A percentile compares a stretch with the other conserved stretches of the same genome.
These are phyloP conservation scores for Peribatodes rhomboidaria DNA, from an alignment of 2,888 invertebrate species.

Conservation along the genomic window DNA sequence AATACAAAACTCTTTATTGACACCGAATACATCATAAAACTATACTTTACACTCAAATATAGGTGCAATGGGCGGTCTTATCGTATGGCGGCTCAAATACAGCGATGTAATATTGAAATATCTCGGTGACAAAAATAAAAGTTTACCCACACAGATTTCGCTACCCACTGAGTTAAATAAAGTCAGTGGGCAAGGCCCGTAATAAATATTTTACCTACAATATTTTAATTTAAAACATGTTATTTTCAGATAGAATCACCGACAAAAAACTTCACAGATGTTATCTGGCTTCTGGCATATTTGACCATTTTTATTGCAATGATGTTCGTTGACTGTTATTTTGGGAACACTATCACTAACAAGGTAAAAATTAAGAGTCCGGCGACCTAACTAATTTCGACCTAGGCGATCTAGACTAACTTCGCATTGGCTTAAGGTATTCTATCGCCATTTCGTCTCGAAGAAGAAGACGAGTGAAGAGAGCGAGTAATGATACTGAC, in stretches of 20 bases:
- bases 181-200: not conserved
- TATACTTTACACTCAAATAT: too few species aligned
- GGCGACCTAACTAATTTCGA: too few species aligned
- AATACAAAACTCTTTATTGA: too few species aligned
- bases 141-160: not conserved
- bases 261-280: slow-evolving; percentile 54
- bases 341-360: slow-evolving; percentile 61
- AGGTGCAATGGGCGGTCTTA: too few species aligned
- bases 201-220: not conserved
- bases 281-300: slow-evolving; percentile 62
- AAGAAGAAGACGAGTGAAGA: too few species aligned
- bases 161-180: not conserved
- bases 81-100: not conserved
- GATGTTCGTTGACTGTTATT: slow-evolving; percentile 66
- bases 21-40: too few species aligned
- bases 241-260: slow-evolving; percentile 66
- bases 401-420: too few species aligned
- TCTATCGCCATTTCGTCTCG: too few species aligned
- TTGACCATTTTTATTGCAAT: slow-evolving; percentile 54
- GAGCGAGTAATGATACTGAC: too few species aligned
- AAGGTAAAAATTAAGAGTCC: slow-evolving; percentile 60
- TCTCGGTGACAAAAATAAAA: not conserved
- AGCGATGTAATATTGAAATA: not conserved
- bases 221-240: slow-evolving; percentile 4
- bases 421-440: too few species aligned